Base-by-base conservation (phyloP, 2,888 invertebrate species). In the Scrobipalpa atriplicella region DNA sequence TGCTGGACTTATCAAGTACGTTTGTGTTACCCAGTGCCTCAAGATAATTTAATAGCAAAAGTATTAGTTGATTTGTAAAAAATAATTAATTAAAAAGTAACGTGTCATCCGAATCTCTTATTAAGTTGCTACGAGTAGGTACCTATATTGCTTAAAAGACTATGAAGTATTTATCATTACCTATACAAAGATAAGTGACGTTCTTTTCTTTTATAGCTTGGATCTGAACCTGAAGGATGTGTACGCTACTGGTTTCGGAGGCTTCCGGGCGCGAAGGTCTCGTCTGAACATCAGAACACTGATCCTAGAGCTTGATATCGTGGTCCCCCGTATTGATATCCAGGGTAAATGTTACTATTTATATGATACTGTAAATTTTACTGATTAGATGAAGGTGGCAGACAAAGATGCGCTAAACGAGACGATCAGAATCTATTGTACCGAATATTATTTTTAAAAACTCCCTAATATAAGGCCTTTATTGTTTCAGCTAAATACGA, bases 1-100 rank as follows among this genome's bases (percentile, higher is more conserved):
- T 0, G 81, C 84, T 70, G 86, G 82, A 62, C 75, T 90, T 47
- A 74, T 90, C 67, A 89, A 90, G 91, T 91, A 75, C 84, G 84
- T 71, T 36, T 10, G 29, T 29, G 29, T 29, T 3, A 29, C 2
- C 29, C 29, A 29, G 2, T 29, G 29, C 29, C 29, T 29, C 2
- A 29, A 29, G 29, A 29, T 29, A 29, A 29, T 29, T 29, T 29
- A 5, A 29, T 3, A 29, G 29, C 29, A 29, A 29, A 29, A 29
- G 29, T 29, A 29, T 29, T 29, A 3, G 29, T 29, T 29, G 29
- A 2, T 29, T 2, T 29, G 29, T 29, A 29, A 29, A 29, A 29
- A n/a, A n/a, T n/a, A n/a, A n/a, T n/a, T n/a, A n/a, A n/a, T n/a
- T n/a, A n/a, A n/a, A n/a, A n/a, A n/a, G n/a, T n/a, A n/a, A n/a